phyloP scores from a whole-genome alignment of 2,113 vertebrate genomes.

The Crotalus horridus region DNA sequence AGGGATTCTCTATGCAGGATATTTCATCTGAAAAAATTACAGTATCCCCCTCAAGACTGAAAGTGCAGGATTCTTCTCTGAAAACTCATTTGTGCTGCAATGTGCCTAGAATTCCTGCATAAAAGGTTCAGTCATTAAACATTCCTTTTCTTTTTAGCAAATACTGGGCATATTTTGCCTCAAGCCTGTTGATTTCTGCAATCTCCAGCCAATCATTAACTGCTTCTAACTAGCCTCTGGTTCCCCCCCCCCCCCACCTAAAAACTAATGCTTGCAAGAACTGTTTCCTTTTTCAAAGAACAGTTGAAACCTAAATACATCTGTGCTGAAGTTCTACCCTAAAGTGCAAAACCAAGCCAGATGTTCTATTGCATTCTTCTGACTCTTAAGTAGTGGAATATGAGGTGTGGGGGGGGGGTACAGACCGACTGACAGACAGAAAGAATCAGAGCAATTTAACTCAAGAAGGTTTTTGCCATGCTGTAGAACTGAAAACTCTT shows the following conservation, averaged over 20 bases:
- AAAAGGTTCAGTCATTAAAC: background rate
- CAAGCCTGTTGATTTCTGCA: conserved; percentile 11
- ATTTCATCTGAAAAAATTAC: background rate
- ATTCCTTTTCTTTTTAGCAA: background rate
- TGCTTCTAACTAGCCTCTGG: conserved; percentile 35
- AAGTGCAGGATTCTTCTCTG: background rate
- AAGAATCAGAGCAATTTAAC: background rate
- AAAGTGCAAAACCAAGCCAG: conserved; percentile 29
- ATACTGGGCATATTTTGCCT: background rate
- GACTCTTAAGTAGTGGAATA: background rate
- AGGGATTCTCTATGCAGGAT: background rate
- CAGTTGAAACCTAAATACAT: conserved; percentile 66
- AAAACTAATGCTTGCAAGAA: conserved; percentile 41
- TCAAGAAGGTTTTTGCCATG: background rate
- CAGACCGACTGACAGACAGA: too few species aligned
- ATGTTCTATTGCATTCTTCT: conserved; percentile 38
- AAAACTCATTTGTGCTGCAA: background rate
- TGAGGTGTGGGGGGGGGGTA: too few species aligned
- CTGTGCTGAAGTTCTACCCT: conserved; percentile 55
- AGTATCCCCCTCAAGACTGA: too few species aligned
- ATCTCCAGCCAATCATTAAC: conserved; percentile 1
- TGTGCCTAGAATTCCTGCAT: background rate
- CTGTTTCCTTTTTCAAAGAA: conserved; percentile 64
- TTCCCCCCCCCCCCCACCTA: background rate
- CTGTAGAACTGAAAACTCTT: background rate